These are phyloP conservation scores for Heteromyza rotundicornis DNA, from an alignment of 2,888 invertebrate species.

Conservation along the genomic window DNA sequence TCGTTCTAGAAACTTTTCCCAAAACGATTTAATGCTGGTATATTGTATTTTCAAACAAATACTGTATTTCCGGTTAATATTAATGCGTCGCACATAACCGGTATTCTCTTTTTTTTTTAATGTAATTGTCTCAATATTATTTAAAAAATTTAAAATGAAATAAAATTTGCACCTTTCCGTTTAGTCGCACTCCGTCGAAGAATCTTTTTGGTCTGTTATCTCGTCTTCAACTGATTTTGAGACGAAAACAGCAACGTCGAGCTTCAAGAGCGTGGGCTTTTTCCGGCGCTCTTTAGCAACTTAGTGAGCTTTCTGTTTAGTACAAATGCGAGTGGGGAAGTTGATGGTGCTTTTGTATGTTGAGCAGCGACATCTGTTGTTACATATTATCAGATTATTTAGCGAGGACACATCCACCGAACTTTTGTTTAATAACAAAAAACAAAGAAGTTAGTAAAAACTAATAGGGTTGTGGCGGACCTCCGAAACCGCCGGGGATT, in stretches of 20 bases:
- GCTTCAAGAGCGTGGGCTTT: conserved; percentile 14
- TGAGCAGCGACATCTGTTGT: too few species aligned
- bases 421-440: too few species aligned
- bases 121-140: conserved; percentile 2
- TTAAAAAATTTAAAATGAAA: too few species aligned
- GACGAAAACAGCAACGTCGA: conserved; percentile 29
- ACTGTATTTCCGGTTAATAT: background rate
- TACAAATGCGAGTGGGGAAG: too few species aligned
- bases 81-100: background rate
- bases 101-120: background rate
- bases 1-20: conserved; percentile 12
- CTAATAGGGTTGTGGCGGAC: too few species aligned
- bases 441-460: too few species aligned
- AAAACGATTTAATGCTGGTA: conserved; percentile 1
- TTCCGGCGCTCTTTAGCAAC: conserved; percentile 20
- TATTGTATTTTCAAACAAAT: conserved; percentile 5
- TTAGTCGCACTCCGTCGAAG: conserved; percentile 20
- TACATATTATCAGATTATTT: too few species aligned
- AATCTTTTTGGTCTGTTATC: conserved; percentile 47
- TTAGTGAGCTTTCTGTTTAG: conserved; percentile 8
- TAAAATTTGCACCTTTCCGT: conserved; percentile 26
- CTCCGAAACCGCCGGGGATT: too few species aligned
- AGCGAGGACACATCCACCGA: too few species aligned
- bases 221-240: conserved; percentile 58
- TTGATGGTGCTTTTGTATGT: too few species aligned